phyloP scores from a whole-genome alignment of 1,140 invertebrate species.

The Drosophila azteca region DNA sequence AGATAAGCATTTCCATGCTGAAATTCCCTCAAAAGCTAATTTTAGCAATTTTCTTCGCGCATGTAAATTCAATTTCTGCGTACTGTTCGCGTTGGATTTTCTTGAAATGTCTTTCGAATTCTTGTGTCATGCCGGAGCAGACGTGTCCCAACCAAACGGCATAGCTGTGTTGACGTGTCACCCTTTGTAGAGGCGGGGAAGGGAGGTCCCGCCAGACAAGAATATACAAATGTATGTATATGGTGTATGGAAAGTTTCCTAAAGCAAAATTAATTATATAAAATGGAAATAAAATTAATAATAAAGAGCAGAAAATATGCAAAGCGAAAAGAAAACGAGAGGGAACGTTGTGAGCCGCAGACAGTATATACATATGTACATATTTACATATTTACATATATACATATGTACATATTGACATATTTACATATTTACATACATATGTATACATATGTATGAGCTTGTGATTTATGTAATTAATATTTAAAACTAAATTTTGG shows the following conservation, averaged over 20 bases:
- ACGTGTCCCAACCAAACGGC: no score
- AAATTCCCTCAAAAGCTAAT: constrained; percentile 7
- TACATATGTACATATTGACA: no score
- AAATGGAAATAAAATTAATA: constrained; percentile 31
- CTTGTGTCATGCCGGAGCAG: constrained; percentile 1
- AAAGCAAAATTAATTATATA: constrained; percentile 35
- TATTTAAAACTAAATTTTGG: no score
- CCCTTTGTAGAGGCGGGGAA: no score
- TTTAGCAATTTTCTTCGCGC: constrained; percentile 26
- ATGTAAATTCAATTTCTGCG: constrained; percentile 46
- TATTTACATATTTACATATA: no score
- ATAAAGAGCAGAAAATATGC: constrained; percentile 2
- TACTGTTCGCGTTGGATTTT: constrained; percentile 26
- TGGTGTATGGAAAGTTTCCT: constrained; percentile 34
- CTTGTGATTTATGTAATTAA: no score
- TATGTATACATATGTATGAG: no score
- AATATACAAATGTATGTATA: no score
- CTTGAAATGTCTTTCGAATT: constrained; percentile 18
- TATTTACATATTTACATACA: no score
- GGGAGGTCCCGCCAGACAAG: constrained; percentile 21
- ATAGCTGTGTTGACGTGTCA: no score
- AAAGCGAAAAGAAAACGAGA: constrained; percentile 8
- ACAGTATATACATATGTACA: no score
- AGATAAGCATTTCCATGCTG: constrained; percentile 14
- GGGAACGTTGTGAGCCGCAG: no score